Percentiles rank a stretch among this genome's conserved stretches.
Conservation (phyloP, 2,888 invertebrate species). For the Hymenopus coronatus region DNA sequence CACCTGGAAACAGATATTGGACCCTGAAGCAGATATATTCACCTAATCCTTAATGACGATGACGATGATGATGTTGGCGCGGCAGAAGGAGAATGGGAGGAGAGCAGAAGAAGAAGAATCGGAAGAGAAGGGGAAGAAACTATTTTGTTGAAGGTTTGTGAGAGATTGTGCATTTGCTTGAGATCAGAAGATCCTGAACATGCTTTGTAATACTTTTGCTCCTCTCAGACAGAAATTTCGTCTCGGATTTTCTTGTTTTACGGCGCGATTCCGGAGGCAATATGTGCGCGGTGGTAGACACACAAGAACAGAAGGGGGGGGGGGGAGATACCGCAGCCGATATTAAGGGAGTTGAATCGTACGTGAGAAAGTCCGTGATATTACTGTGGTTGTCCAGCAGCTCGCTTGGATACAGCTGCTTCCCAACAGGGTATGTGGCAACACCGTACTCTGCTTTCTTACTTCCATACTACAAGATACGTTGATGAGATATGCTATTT, state of each 20-base stretch:
- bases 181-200: too few species aligned
- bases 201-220: not conserved
- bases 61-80: too few species aligned
- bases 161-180: too few species aligned
- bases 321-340: not conserved
- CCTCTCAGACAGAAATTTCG: not conserved
- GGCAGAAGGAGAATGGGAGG: too few species aligned
- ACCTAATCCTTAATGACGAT: too few species aligned
- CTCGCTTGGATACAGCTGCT: not conserved
- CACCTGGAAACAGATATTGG: too few species aligned
- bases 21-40: not conserved
- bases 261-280: not conserved
- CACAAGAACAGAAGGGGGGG: not conserved
- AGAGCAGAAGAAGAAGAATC: not conserved
- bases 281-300: not conserved
- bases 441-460: too few species aligned
- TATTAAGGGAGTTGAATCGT: not conserved
- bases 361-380: not conserved
- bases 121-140: not conserved
- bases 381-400: not conserved
- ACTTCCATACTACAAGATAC: too few species aligned
- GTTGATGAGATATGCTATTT: too few species aligned
- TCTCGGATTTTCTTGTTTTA: not conserved
- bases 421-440: too few species aligned
- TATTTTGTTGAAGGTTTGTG: not conserved